Conservation (phyloP, 1,140 invertebrate genomes). For the Drosophila tani region DNA sequence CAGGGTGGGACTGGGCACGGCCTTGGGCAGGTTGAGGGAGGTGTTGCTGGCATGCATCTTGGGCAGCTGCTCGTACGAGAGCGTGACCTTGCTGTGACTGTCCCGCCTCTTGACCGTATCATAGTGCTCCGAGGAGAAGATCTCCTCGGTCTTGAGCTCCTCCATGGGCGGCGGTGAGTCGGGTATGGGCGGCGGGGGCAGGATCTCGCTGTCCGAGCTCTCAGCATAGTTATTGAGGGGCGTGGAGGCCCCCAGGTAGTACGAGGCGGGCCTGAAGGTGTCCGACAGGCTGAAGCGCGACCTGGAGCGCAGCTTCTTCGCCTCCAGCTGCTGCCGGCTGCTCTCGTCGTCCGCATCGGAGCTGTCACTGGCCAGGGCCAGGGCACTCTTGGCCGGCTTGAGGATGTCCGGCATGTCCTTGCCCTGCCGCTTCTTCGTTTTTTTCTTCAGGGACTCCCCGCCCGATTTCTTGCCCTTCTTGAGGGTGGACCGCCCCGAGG, state of each 20-base stretch:
- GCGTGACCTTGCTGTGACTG: conserved; percentile 74
- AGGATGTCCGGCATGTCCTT: conserved; percentile 89
- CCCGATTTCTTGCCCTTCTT: conserved; percentile 80
- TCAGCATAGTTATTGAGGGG: conserved; percentile 89
- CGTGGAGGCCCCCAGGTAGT: conserved; percentile 89
- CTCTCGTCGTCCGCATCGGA: conserved; percentile 95
- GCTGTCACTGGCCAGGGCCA: conserved; percentile 87
- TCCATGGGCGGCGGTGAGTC: conserved; percentile 90
- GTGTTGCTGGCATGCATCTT: conserved; percentile 82
- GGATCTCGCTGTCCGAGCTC: conserved; percentile 93
- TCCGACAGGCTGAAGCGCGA: conserved; percentile 93
- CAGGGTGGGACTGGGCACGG: conserved; percentile 52
- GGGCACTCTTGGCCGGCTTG: conserved; percentile 85
- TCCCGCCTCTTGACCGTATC: conserved; percentile 79
- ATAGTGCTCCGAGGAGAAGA: conserved; percentile 84
- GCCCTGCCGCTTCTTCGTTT: conserved; percentile 84
- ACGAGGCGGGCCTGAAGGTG: conserved; percentile 94
- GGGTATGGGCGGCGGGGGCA: conserved; percentile 93
- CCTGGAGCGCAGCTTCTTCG: conserved; percentile 88
- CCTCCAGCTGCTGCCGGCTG: conserved; percentile 92
- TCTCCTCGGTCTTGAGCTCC: conserved; percentile 85
- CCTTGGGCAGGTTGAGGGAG: conserved; percentile 71
- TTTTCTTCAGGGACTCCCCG: conserved; percentile 72
- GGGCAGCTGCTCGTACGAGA: conserved; percentile 79
- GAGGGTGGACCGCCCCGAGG: conserved; percentile 85